phyloP scores from a whole-genome alignment of 2,113 vertebrate species.

The Anhinga rufa region DNA sequence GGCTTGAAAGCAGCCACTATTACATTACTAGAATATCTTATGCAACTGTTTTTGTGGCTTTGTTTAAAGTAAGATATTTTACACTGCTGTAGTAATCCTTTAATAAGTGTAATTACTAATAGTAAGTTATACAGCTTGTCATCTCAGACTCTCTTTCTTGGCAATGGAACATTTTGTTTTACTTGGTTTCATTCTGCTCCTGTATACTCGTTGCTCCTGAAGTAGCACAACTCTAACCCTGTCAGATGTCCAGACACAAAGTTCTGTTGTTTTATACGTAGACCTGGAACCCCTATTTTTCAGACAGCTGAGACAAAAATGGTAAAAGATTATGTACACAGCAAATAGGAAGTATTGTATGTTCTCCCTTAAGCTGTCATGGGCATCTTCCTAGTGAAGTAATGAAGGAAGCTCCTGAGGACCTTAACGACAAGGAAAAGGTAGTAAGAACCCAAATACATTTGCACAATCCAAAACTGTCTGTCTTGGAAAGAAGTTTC shows the following conservation, averaged over 20 bases:
- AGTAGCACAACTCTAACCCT: background rate
- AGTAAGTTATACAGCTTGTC: background rate
- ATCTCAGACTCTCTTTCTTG: background rate
- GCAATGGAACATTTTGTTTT: background rate
- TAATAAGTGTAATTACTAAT: background rate
- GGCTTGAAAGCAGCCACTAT: background rate
- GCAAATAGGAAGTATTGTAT: background rate
- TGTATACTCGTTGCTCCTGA: background rate
- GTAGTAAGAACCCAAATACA: background rate
- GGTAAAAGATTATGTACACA: background rate
- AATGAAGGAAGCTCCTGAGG: background rate
- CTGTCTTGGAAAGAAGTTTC: background rate
- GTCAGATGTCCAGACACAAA: background rate
- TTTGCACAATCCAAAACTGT: background rate
- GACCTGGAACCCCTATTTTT: background rate
- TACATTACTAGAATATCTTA: background rate
- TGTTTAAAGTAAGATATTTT: background rate
- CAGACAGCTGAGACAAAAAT: background rate
- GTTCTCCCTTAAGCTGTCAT: background rate
- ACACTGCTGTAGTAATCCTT: background rate
- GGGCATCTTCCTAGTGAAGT: background rate
- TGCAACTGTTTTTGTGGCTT: background rate
- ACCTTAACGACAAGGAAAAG: background rate
- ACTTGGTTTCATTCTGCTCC: background rate
- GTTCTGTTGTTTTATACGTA: background rate